Conservation (phyloP, 2,113 vertebrate genomes). For the Embiotoca jacksoni region DNA sequence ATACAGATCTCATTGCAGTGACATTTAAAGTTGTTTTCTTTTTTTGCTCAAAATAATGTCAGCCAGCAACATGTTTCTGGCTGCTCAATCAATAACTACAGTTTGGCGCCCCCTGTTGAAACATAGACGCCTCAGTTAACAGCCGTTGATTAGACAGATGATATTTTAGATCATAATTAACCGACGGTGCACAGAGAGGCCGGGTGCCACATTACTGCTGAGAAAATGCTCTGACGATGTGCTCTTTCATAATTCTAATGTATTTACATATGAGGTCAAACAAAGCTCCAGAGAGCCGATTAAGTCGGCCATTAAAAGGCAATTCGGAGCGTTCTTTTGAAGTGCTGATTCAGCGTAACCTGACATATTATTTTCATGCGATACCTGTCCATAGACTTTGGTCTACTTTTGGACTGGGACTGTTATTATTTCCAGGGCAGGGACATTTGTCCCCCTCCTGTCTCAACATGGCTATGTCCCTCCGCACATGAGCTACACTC, state of each 20-base stretch:
- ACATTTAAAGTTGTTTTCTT: background rate
- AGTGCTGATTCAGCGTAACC: background rate
- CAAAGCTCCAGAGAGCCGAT: background rate
- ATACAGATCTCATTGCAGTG: background rate
- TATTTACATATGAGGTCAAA: background rate
- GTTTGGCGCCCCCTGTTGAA: slow-evolving; percentile 70
- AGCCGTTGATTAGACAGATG: slow-evolving; percentile 9
- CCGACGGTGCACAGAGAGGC: background rate
- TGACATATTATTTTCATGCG: background rate
- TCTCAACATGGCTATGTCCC: background rate
- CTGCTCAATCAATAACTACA: slow-evolving; percentile 11
- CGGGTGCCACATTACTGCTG: background rate
- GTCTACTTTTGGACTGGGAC: background rate
- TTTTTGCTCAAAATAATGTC: background rate
- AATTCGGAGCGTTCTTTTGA: background rate
- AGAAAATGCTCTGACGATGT: background rate
- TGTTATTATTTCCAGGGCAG: background rate
- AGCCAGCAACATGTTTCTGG: background rate
- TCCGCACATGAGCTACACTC: too few relatives aligned
- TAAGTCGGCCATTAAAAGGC: background rate
- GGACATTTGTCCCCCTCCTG: background rate
- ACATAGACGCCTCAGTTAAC: background rate
- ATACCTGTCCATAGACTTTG: background rate
- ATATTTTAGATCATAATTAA: slow-evolving; percentile 3
- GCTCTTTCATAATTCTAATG: background rate